phyloP scores from a whole-genome alignment of 2,797 vertebrate genomes.

The Spondyliosoma cantharus region DNA sequence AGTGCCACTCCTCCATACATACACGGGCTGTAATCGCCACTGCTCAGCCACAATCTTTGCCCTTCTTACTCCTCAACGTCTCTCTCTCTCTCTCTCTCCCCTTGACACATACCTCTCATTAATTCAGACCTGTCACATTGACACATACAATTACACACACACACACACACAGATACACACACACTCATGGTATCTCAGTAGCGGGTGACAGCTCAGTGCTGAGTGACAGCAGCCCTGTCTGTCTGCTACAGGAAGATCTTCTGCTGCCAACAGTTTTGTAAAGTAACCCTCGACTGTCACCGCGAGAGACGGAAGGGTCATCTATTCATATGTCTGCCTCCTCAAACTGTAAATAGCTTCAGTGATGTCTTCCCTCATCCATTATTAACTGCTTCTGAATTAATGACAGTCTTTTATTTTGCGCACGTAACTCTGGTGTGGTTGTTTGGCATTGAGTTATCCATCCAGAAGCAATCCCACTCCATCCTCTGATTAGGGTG shows the following conservation, averaged over 20 bases:
- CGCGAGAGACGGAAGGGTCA: conserved; percentile 76
- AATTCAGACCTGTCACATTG: conserved; percentile 80
- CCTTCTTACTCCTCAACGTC: conserved; percentile 73
- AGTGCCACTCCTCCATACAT: conserved; percentile 53
- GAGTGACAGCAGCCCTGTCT: conserved; percentile 81
- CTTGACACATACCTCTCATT: conserved; percentile 81
- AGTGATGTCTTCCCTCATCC: conserved; percentile 76
- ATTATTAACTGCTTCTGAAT: conserved; percentile 80
- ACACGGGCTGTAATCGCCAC: conserved; percentile 55
- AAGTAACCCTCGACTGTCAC: conserved; percentile 83
- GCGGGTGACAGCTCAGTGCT: conserved; percentile 76
- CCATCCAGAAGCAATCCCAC: conserved; percentile 37
- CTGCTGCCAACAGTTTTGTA: conserved; percentile 78
- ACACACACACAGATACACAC: conserved; percentile 35
- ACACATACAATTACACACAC: conserved; percentile 58
- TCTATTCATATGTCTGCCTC: conserved; percentile 78
- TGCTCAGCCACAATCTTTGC: conserved; percentile 71
- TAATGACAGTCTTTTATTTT: conserved; percentile 77
- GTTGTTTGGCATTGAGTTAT: conserved; percentile 57
- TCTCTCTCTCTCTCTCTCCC: conserved; percentile 56
- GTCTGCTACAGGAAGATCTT: conserved; percentile 83
- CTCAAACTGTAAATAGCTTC: conserved; percentile 81
- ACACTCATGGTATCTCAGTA: conserved; percentile 48
- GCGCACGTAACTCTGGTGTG: conserved; percentile 46
- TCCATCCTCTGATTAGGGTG: conserved; percentile 16